phyloP scores from a whole-genome alignment of 1,140 invertebrate genomes.

The Bombus waltoni region DNA sequence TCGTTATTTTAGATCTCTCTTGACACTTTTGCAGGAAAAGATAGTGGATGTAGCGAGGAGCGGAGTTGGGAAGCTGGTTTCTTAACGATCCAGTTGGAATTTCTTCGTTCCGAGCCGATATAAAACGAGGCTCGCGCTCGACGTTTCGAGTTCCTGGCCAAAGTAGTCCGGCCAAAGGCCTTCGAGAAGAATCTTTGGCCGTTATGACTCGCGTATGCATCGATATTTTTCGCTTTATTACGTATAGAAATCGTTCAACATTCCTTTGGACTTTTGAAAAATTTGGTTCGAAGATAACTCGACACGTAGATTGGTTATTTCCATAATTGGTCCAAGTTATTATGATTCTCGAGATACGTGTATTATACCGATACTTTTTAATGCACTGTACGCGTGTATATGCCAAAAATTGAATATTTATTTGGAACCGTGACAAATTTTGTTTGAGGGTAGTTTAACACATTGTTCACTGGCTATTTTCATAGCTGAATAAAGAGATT shows the following conservation, averaged over 20 bases:
- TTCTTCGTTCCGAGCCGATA: conserved; percentile 13
- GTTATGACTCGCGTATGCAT: conserved; percentile 14
- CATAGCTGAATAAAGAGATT: too few species aligned
- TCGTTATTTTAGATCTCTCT: conserved; percentile 4
- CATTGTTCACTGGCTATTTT: too few species aligned
- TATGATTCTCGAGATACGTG: background rate
- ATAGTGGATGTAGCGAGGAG: background rate
- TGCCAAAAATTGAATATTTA: background rate
- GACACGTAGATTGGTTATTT: too few species aligned
- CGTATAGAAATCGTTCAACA: background rate
- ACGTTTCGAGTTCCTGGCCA: conserved; percentile 39
- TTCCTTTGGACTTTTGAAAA: background rate
- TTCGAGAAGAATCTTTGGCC: conserved; percentile 41
- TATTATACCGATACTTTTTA: background rate
- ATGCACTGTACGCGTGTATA: background rate
- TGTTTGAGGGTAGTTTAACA: background rate
- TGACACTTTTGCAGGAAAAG: background rate
- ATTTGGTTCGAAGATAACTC: background rate
- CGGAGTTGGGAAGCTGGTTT: background rate
- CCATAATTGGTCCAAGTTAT: background rate
- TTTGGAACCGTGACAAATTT: background rate
- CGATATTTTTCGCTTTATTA: background rate
- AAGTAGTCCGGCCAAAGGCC: conserved; percentile 62
- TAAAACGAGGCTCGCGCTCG: conserved; percentile 12
- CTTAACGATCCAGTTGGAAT: conserved; percentile 48